phyloP scores from a whole-genome alignment of 2,888 invertebrate genomes.

The Rhogogaster chlorosoma region DNA sequence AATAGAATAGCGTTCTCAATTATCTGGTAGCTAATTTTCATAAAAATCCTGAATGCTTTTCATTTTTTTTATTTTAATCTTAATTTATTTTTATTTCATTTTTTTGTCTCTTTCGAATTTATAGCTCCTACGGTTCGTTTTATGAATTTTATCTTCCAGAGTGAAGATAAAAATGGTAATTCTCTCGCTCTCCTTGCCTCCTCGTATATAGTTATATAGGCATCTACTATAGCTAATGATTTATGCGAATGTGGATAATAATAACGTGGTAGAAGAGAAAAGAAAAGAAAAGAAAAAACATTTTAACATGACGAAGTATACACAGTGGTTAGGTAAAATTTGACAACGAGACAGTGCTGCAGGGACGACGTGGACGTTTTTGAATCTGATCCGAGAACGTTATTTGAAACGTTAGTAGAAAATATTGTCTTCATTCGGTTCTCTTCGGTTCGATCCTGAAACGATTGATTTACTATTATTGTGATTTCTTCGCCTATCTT shows the following conservation, averaged over 20 bases:
- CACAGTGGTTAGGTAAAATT: too few species aligned
- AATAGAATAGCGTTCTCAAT: not conserved
- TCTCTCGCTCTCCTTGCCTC: not conserved
- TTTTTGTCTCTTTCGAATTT: not conserved
- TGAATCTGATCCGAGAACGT: not conserved
- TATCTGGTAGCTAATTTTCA: not conserved
- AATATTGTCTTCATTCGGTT: not conserved
- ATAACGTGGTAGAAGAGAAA: not conserved
- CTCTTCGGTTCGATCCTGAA: not conserved
- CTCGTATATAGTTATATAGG: not conserved
- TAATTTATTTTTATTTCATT: not conserved
- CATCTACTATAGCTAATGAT: not conserved
- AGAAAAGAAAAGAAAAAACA: not conserved
- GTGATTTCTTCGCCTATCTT: constrained; percentile 11
- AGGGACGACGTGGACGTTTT: not conserved
- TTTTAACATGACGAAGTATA: not conserved
- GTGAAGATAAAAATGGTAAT: constrained; percentile 1
- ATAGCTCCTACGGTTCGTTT: not conserved
- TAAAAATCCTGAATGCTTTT: not conserved
- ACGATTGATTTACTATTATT: constrained; percentile 10
- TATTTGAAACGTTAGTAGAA: not conserved
- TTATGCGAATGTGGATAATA: constrained; percentile 16
- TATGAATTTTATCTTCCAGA: not conserved
- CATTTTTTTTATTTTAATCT: not conserved
- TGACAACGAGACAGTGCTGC: too few species aligned